Conservation (phyloP, 2,113 vertebrate genomes). For the Fulica atra region DNA sequence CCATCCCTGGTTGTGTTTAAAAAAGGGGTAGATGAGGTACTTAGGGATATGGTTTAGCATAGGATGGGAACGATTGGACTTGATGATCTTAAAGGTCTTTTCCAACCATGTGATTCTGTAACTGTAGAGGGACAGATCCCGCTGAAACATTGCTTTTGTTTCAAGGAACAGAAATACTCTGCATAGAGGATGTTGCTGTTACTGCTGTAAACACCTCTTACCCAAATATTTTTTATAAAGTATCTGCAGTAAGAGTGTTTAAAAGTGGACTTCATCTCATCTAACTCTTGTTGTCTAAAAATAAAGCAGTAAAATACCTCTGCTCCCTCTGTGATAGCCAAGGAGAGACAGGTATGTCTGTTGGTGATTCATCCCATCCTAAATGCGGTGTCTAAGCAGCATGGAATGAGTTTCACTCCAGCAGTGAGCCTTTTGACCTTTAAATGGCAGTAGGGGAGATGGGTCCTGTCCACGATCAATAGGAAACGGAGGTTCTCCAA, state of each 20-base stretch:
- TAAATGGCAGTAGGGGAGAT: background rate
- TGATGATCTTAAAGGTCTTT: no score
- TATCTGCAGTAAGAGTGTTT: background rate
- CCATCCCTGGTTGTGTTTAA: no score
- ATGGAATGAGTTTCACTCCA: background rate
- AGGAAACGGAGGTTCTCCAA: background rate
- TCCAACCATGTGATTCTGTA: no score
- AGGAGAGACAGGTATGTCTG: background rate
- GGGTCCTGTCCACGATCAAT: background rate
- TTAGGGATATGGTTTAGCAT: no score
- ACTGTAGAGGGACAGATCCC: background rate
- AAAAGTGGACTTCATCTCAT: background rate
- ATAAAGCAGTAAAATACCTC: background rate
- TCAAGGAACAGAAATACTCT: background rate
- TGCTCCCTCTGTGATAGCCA: background rate
- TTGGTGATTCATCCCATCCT: background rate
- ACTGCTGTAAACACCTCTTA: background rate
- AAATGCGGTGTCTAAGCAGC: background rate
- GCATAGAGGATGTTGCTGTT: background rate
- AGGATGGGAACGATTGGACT: no score
- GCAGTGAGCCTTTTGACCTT: background rate
- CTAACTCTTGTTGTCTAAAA: background rate
- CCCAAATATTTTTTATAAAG: fast-evolving
- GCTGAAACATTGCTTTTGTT: background rate
- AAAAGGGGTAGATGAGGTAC: no score